phyloP scores from a whole-genome alignment of 2,888 invertebrate species.

The Unio delphinus region DNA sequence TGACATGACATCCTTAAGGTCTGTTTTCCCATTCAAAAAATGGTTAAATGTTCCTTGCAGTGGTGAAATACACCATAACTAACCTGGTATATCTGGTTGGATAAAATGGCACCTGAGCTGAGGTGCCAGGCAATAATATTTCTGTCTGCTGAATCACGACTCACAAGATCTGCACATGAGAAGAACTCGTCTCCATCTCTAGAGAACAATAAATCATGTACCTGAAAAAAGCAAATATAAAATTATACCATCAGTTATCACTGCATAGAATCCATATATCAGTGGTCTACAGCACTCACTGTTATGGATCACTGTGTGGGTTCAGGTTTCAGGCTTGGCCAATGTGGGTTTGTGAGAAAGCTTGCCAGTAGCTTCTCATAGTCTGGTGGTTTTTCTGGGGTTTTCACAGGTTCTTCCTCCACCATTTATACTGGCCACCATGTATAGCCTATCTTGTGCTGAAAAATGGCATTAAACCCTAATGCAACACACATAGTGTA shows the following conservation, averaged over 20 bases:
- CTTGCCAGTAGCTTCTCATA: too few species aligned
- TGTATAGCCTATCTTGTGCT: too few species aligned
- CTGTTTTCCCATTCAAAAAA: background rate
- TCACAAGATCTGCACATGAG: conserved; percentile 65
- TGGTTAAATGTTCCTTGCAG: background rate
- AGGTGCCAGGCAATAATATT: conserved; percentile 72
- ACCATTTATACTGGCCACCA: too few species aligned
- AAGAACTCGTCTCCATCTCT: conserved; percentile 63
- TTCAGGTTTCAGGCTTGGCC: too few species aligned
- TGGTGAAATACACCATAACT: background rate
- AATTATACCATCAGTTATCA: background rate
- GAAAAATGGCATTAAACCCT: too few species aligned
- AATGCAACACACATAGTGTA: too few species aligned
- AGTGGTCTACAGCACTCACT: too few species aligned
- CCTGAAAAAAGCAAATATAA: conserved; percentile 41
- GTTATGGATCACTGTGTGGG: too few species aligned
- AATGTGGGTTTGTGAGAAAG: too few species aligned
- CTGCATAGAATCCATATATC: too few species aligned
- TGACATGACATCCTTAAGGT: background rate
- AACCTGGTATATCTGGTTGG: conserved; percentile 72
- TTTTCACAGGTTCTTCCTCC: too few species aligned
- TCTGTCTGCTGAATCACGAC: conserved; percentile 69
- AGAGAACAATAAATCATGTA: conserved; percentile 69
- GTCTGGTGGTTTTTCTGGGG: too few species aligned
- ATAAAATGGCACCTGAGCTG: conserved; percentile 62